phyloP scores from a whole-genome alignment of 2,113 vertebrate species.

The Puffinus mauretanicus region DNA sequence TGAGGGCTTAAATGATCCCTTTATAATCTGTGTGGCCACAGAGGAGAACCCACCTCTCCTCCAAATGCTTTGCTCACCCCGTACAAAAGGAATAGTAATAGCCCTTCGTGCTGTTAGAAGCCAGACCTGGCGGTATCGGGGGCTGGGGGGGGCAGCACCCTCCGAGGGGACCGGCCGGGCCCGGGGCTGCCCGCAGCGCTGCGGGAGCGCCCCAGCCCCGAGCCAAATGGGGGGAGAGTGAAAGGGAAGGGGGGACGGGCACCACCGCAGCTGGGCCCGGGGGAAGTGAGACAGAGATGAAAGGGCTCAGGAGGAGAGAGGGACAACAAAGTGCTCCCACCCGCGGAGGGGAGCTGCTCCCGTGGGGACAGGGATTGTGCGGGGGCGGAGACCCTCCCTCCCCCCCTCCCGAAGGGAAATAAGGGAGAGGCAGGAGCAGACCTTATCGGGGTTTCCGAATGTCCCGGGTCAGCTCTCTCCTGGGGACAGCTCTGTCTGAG shows the following conservation, averaged over 20 bases:
- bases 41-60: background rate
- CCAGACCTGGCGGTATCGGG: rapidly evolving
- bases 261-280: background rate
- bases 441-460: rapidly evolving
- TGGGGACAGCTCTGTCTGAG: background rate
- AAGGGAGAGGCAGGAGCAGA: too few species aligned
- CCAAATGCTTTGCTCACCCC: background rate
- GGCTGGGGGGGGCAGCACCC: too few species aligned
- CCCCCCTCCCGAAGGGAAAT: too few species aligned
- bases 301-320: background rate
- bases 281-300: background rate
- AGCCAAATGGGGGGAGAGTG: background rate
- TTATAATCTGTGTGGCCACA: too few species aligned
- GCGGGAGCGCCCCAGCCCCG: background rate
- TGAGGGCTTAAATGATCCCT: background rate
- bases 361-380: background rate
- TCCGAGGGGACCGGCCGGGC: too few species aligned
- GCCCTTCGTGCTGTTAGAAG: background rate
- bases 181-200: background rate
- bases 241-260: background rate
- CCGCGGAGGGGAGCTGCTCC: background rate
- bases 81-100: rapidly evolving
- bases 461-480: too few species aligned
- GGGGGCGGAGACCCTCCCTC: too few species aligned
- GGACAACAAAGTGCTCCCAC: background rate